Conservation (phyloP, 2,113 vertebrate species). For the Calyptommatus sinebrachiatus region DNA sequence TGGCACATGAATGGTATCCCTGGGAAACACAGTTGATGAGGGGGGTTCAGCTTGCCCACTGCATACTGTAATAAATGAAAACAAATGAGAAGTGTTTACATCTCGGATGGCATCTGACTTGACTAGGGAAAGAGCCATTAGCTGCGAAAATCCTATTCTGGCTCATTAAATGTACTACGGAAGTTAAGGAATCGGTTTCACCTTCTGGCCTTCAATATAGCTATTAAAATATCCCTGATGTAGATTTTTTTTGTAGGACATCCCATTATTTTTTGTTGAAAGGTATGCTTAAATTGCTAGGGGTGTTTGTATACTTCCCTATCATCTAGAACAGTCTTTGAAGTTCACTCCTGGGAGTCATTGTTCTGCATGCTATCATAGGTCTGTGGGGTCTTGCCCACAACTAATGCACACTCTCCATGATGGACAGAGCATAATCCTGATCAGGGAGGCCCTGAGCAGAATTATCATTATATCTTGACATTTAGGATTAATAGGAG, state of each 20-base stretch:
- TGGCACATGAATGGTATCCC: slow-evolving; percentile 61
- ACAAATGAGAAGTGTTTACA: slow-evolving; percentile 64
- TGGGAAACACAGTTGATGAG: slow-evolving; percentile 49
- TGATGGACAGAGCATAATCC: too few species aligned
- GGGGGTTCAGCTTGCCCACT: slow-evolving; percentile 57
- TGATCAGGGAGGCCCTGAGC: too few species aligned
- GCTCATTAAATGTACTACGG: slow-evolving; percentile 30
- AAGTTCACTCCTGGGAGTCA: too few species aligned
- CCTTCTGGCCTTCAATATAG: slow-evolving; percentile 35
- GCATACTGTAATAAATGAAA: slow-evolving; percentile 67
- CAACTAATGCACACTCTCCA: too few species aligned
- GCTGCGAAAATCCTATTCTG: slow-evolving; percentile 47
- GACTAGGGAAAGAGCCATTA: slow-evolving; percentile 53
- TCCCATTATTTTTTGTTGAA: slow-evolving; percentile 25
- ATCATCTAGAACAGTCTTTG: too few species aligned
- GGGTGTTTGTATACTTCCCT: too few species aligned
- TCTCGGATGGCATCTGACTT: slow-evolving; percentile 52
- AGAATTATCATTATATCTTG: too few species aligned
- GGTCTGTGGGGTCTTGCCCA: too few species aligned
- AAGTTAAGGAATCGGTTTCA: slow-evolving; percentile 30
- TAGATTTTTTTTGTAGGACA: slow-evolving; percentile 24
- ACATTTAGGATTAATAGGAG: too few species aligned
- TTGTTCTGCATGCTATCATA: too few species aligned
- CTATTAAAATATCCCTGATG: slow-evolving; percentile 35
- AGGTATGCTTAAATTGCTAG: slow-evolving; percentile 10